Base-by-base conservation (phyloP, 1,140 invertebrate species). In the Drosophila takahashii region DNA sequence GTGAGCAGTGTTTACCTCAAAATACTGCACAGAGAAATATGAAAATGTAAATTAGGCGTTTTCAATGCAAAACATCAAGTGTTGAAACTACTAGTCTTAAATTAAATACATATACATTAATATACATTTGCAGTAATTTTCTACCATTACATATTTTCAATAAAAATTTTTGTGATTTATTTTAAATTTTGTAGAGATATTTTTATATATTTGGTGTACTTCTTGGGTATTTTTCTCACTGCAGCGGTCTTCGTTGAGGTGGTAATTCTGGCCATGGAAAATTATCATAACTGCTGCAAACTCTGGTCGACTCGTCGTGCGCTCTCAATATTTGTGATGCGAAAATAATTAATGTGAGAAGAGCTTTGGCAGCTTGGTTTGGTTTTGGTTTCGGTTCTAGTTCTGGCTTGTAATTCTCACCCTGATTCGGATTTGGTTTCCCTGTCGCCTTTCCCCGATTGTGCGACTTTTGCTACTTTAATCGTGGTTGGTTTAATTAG, bases 271-370 rank as follows among this genome's bases (percentile, higher is more conserved):
- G 45, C 50, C 61, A 52, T 32, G 50, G 22, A 44, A 87, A 87
- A 87, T 86, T 87, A 86, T 86, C 79, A 86, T 86, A 87, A 87
- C 69, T 76, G 61, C 67, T 32, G 66, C 34, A 54, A 47, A 27
- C 26, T 70, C 42, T 48, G 51, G 50, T 69, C 48, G 65, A 22
- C 34, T 16, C 41, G 36, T 39, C 4, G 29, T 71, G 50, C 47
- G 72, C 57, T 62, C 83, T 79, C 83, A 83, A 86, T 86, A 89
- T 73, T 83, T 83, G 36, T 73, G 76, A 77, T 83, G 84, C 83
- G 65, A 87, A 83, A 79, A 87, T 87, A 87, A 87, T 87, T 87
- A 87, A 89, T 87, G 84, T 87, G 84, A 59, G 83, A 89, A 87
- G 60, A 67, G 79, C 65, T 56, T 61, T 51, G 41, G 56, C 51